Base-by-base conservation (phyloP, 1,140 invertebrate species). In the Globodera ellingtonae region DNA sequence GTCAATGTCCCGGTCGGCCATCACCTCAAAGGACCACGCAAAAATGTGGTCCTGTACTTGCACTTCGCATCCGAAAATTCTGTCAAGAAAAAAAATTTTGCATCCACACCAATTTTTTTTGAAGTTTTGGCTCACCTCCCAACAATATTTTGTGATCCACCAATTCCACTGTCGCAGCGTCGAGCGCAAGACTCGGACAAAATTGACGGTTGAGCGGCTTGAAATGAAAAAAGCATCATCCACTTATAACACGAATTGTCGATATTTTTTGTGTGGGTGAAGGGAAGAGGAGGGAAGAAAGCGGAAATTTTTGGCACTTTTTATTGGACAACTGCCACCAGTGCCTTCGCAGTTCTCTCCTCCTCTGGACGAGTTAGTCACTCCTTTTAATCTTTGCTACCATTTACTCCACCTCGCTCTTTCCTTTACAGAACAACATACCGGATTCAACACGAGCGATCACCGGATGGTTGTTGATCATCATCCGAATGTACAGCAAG, bases 1-100 rank as follows among this genome's bases (percentile, higher is more conserved):
- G 87, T 99, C 97, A 95, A 98, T 98, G 5, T 95, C 94, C 89
- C 98, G 96, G 83, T 98, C 94, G 89, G 97, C 94, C 35, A 99
- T 91, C n/a, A 99, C 95, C 46, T 95, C 96, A 90, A 99, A 99
- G 6, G 96, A 95, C 95, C 10, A 99, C n/a, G 76, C 69, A 72
- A 85, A 91, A 90, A 95, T 96, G 88, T 95, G 94, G 83, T 93
- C 93, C 83, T 94, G 95, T 82, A 98, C 98, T 90, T 97, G 94
- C 88, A 98, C 95, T 90, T 98, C 95, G 81, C 91, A 77, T 9
- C 62, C 52, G 48, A 62, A n/a, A 0, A 77, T 91, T 91, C 81
- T 78, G 86, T 84, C 21, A 24, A 70, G 35, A 35, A 6, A 7
- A 18, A 62, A 1, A 56, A 66, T n/a, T 24, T 24, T 0, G 10